phyloP scores from a whole-genome alignment of 2,113 vertebrate species.

The Rynchops niger region DNA sequence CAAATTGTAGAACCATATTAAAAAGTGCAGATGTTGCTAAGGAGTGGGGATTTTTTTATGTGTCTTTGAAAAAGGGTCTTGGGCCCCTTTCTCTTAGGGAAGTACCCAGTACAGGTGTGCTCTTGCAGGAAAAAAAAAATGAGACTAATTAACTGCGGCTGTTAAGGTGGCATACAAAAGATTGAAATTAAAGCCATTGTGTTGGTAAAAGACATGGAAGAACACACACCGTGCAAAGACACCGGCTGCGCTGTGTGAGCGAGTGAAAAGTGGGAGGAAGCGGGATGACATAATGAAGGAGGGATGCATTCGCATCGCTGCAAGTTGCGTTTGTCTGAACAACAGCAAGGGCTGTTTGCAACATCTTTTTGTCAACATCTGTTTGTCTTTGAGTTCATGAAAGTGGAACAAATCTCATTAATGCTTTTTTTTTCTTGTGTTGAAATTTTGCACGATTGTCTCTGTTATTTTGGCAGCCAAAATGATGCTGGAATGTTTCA shows the following conservation, averaged over 20 bases:
- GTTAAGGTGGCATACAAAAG: background rate
- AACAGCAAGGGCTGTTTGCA: conserved; percentile 8
- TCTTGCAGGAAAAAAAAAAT: background rate
- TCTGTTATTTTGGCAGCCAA: conserved; percentile 48
- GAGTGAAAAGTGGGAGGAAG: background rate
- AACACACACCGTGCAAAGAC: background rate
- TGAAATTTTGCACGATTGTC: conserved; percentile 30
- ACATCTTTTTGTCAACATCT: conserved; percentile 55
- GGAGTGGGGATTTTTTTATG: background rate
- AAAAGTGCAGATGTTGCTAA: background rate
- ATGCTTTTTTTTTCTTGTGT: background rate
- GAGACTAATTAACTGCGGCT: background rate
- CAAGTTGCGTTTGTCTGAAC: background rate
- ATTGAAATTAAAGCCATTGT: background rate
- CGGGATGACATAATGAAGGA: background rate
- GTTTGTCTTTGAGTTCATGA: conserved; percentile 39
- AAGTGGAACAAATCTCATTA: conserved; percentile 41
- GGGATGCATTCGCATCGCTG: background rate
- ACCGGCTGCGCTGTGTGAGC: background rate
- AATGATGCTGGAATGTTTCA: conserved; percentile 49
- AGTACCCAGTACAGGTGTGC: background rate
- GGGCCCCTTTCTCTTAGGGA: background rate
- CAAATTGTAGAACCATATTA: background rate
- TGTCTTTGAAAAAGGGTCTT: background rate
- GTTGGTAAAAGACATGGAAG: background rate